Base-by-base conservation (phyloP, 2,113 vertebrate genomes). In the Otus sunia region DNA sequence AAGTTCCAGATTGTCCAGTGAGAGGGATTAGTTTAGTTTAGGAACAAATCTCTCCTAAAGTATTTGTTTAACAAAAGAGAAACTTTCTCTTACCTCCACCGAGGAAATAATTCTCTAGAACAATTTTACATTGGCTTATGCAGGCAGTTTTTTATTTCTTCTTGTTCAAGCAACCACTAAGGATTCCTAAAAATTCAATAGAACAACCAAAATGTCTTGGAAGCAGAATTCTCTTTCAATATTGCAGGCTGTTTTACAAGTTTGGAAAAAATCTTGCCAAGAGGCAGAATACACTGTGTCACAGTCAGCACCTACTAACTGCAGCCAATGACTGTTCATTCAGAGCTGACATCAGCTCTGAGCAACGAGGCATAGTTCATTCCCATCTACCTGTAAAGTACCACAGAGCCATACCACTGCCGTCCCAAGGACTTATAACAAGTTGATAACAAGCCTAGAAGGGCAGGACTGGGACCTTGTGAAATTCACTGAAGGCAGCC, bases 301-400 rank as follows among this genome's bases (percentile, higher is more conserved):
- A 45, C 39, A 64, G n/a, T 50, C 56, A 71, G 68, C 56, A 45
- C 21, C 39, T 55, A 3, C 41, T 17, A 39, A 53, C 23, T 66
- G 27, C 49, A 64, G 68, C 23, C 45, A 12, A 12, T 20, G 26
- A 22, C 60, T 79, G 29, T 26, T 52, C 8, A 4, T 37, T 73
- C 45, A 47, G 55, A 52, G 55, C 39, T 52, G 64, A 41, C 71
- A 74, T 21, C 41, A 47, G 47, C 37, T 74, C 60, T 43, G 6
- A 2, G 36, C 66, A 26, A 2, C 2, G 34, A 69, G 27, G 41
- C 21, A n/a, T 18, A 21, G n/a, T 3, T 68, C 1, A 0, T 73
- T 68, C n/a, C 53, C 30, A 27, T 27, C 49, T 20, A 6, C 16
- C 74, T 68, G 43, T 34, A 5, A 25, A 73, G 25, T 47, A 25